Conservation (phyloP, 2,113 vertebrate species). For the Caranx ignobilis region DNA sequence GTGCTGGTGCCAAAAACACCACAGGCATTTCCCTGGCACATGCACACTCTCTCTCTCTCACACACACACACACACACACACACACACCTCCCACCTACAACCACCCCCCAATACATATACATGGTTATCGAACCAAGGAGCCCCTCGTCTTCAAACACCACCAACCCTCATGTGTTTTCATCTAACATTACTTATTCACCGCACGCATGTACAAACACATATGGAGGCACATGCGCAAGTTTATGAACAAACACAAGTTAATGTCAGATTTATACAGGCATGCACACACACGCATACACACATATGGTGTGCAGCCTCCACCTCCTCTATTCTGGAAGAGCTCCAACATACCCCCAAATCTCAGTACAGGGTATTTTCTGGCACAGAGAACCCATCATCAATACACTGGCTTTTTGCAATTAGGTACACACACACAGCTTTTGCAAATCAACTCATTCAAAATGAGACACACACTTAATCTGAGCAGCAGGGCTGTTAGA, state of each 20-base stretch:
- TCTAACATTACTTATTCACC: constrained; percentile 62
- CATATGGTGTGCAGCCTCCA: constrained; percentile 57
- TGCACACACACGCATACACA: constrained; percentile 20
- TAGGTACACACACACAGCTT: constrained; percentile 29
- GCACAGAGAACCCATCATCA: constrained; percentile 50
- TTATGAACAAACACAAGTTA: constrained; percentile 62
- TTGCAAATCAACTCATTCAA: constrained; percentile 66
- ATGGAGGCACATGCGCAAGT: constrained; percentile 43
- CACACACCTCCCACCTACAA: constrained; percentile 34
- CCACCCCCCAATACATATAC: constrained; percentile 48
- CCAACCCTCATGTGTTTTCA: constrained; percentile 53
- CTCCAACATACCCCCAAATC: constrained; percentile 54
- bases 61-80: constrained; percentile 46
- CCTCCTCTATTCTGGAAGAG: constrained; percentile 45
- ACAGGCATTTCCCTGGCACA: constrained; percentile 70
- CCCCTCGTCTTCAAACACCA: constrained; percentile 50
- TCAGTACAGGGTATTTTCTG: constrained; percentile 57
- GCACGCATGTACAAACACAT: constrained; percentile 36
- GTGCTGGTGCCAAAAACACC: constrained; percentile 70
- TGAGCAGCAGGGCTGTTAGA: constrained; percentile 49
- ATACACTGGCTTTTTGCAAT: constrained; percentile 55
- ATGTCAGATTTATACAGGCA: constrained; percentile 43
- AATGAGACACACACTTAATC: constrained; percentile 60
- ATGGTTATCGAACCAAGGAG: constrained; percentile 52
- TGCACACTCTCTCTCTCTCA: constrained; percentile 45